Evolutionary conservation across 1,140 invertebrate species (phyloP), one percentile per base, ranked within the genome.

Genomic region (Melanaphis sacchari): DNA sequence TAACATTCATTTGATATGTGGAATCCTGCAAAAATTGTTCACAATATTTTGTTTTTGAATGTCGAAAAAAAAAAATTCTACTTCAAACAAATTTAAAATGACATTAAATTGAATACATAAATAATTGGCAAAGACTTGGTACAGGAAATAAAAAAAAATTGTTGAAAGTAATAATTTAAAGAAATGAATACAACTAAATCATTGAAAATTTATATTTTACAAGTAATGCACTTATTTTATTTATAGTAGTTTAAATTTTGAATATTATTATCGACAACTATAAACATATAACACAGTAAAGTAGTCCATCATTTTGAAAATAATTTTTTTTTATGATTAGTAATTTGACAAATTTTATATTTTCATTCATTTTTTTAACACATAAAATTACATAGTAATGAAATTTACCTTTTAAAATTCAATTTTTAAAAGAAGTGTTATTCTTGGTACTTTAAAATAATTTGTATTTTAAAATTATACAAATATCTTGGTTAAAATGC

Each of bases 261-360:
- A 90, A 15, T 90, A 38, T 59, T 90, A 59, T 90, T n/a, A 90
- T 38, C 4, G 26, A 24, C 26, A 90, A 49, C 9, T 66, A 43
- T 31, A 59, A 26, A 15, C 5, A 11, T 43, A n/a, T 38, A 36
- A 24, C 38, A 31, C 4, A n/a, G 15, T 59, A 41, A 81, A 49
- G 38, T 46, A 52, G 21, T 2, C 46, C 36, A 66, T 36, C 0
- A n/a, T 81, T 91, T 76, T 82, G 21, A 82, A 52, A 52, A 7
- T 84, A 46, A 54, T n/a, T 82, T 38, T 81, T 81, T 43, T 40
- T 49, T 38, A 89, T n/a, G 31, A 90, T 40, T 40, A 52, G 38
- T 93, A 52, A 84, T 93, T 93, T 93, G 91, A 93, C 91, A 93
- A 93, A 93, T 54, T 93, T 85, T 85, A 93, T 93, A 90, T 41